Conservation (phyloP, 2,113 vertebrate species). For the Chlorocebus sabaeus region DNA sequence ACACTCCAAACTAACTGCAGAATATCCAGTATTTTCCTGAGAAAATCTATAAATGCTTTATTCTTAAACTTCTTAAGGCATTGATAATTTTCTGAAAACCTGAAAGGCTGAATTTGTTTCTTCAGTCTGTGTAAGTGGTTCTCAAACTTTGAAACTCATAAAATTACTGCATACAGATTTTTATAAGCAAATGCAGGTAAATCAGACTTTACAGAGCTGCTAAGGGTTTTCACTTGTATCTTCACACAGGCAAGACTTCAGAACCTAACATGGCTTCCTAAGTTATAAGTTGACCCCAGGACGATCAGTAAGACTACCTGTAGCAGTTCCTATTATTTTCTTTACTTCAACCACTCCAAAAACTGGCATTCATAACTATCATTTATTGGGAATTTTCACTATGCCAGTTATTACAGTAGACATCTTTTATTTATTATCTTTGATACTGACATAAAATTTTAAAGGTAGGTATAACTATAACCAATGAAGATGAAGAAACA, state of each 20-base stretch:
- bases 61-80: not conserved
- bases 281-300: not conserved
- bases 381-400: not conserved
- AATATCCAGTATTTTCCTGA: too few species aligned
- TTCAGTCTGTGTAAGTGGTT: not conserved
- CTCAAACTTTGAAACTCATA: not conserved
- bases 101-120: not conserved
- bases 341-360: not conserved
- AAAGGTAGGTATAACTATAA: rapidly evolving
- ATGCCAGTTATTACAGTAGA: not conserved
- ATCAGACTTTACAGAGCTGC: not conserved
- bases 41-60: not conserved
- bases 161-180: not conserved
- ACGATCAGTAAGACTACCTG: not conserved
- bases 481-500: not conserved
- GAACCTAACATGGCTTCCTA: not conserved
- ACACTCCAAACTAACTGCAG: not conserved
- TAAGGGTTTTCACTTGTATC: not conserved
- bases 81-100: not conserved
- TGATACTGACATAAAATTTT: not conserved
- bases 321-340: not conserved
- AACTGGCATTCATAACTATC: not conserved
- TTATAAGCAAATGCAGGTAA: not conserved
- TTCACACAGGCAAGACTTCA: not conserved
- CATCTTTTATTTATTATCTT: not conserved